Conservation (phyloP, 2,797 vertebrate species). For the Peromyscus nudipes region DNA sequence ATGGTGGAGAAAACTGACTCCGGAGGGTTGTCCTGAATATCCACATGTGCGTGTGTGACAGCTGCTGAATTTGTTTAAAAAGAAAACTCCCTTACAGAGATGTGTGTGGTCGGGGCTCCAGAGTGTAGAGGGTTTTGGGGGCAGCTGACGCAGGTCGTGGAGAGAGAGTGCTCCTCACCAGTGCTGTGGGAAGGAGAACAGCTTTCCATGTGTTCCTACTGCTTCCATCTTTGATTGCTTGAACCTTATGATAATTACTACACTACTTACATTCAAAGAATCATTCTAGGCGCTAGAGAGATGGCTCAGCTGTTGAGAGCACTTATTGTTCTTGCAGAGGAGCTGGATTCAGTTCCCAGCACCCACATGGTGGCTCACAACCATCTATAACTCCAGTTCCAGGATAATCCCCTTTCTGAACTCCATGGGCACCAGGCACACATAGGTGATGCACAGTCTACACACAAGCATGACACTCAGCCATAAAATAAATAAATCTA, state of each 20-base stretch:
- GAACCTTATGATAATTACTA: slow-evolving; percentile 34
- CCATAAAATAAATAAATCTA: not conserved
- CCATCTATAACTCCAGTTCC: not conserved
- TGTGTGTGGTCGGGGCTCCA: not conserved
- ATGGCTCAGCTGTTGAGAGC: not conserved
- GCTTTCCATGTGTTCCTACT: not conserved
- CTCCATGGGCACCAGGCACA: not conserved
- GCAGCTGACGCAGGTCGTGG: not conserved
- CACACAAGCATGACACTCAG: not conserved
- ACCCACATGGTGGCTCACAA: not conserved
- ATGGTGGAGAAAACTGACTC: not conserved
- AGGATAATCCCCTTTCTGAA: not conserved
- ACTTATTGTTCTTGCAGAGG: not conserved
- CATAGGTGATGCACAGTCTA: not conserved
- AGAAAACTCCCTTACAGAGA: not conserved
- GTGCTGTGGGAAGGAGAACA: not conserved
- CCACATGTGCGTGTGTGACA: not conserved
- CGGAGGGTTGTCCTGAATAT: not conserved
- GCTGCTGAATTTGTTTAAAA: not conserved
- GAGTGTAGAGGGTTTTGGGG: not conserved
- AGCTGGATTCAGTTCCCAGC: not conserved
- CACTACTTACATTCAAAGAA: slow-evolving; percentile 22
- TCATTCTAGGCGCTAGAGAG: not conserved
- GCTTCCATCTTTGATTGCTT: slow-evolving; percentile 38
- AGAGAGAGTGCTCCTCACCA: not conserved